Evolutionary conservation across 1,140 invertebrate genomes (phyloP).

Genomic region (Drosophila varians): DNA sequence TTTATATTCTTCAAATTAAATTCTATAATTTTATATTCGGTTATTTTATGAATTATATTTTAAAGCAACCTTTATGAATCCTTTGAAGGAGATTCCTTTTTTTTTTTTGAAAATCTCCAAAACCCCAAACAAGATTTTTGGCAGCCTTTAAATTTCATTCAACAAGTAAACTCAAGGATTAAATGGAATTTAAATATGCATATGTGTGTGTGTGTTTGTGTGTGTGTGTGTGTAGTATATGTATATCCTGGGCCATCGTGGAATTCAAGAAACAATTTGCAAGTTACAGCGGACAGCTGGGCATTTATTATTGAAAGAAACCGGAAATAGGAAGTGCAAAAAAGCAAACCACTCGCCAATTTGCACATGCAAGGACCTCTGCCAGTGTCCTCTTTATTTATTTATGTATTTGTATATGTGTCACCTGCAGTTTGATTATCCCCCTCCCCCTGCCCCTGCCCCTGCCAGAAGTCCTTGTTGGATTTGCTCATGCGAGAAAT

Average conservation of each 20-base stretch:
- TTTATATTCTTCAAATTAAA: too few relatives aligned
- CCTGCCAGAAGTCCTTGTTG: conserved; percentile 45
- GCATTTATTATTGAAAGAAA: not conserved
- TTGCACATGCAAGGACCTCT: not conserved
- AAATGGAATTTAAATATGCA: not conserved
- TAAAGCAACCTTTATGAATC: too few relatives aligned
- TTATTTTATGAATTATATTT: too few relatives aligned
- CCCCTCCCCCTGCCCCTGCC: too few relatives aligned
- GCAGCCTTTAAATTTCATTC: not conserved
- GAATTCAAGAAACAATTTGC: not conserved
- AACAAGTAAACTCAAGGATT: not conserved
- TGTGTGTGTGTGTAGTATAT: too few relatives aligned
- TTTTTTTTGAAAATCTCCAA: not conserved
- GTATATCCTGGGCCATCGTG: not conserved
- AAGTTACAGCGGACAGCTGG: not conserved
- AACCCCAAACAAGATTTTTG: not conserved
- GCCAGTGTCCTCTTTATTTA: not conserved
- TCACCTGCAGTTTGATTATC: conserved; percentile 23
- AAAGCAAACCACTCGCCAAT: not conserved
- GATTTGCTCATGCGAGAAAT: conserved; percentile 76
- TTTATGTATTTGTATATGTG: conserved; percentile 1
- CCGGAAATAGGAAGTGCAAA: not conserved
- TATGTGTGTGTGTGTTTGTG: too few relatives aligned
- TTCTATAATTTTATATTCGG: too few relatives aligned
- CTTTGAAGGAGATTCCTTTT: not conserved